Conservation (phyloP, 2,113 vertebrate genomes). For the Archilochus colubris region DNA sequence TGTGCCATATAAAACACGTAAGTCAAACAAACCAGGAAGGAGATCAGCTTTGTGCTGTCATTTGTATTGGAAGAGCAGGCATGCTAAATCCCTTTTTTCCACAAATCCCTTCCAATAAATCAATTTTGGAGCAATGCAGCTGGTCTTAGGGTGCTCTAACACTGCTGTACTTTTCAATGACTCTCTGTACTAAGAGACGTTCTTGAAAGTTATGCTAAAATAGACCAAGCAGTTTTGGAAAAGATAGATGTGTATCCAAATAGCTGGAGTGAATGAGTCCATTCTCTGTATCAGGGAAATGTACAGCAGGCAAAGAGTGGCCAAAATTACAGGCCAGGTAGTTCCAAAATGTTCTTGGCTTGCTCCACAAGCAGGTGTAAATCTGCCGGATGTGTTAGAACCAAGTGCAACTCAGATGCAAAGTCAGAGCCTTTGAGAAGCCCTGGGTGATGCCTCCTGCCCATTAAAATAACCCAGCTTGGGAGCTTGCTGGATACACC, state of each 20-base stretch:
- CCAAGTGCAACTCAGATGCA: background rate
- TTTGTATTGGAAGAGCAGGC: background rate
- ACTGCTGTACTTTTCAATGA: constrained; percentile 1
- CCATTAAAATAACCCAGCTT: background rate
- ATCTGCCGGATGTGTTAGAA: constrained; percentile 7
- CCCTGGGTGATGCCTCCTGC: background rate
- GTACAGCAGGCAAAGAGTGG: background rate
- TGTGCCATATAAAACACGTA: background rate
- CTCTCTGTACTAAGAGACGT: background rate
- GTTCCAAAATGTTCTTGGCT: constrained; percentile 52
- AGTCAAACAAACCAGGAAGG: background rate
- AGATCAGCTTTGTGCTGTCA: constrained; percentile 34
- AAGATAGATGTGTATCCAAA: background rate
- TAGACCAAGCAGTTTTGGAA: background rate
- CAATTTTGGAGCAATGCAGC: constrained; percentile 1
- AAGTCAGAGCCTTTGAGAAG: background rate
- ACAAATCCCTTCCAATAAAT: constrained; percentile 29
- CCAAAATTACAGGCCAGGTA: constrained; percentile 41
- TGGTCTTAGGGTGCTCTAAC: background rate
- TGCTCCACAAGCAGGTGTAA: constrained; percentile 31
- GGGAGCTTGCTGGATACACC: background rate
- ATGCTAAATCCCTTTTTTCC: constrained; percentile 2
- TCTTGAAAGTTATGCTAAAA: constrained; percentile 12
- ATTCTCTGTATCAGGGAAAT: constrained; percentile 13
- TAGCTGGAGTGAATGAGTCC: constrained; percentile 19